Evolutionary conservation across 2,797 vertebrate species (phyloP), one percentile per base, ranked within the genome.

Genomic region (Crax fasciolata): DNA sequence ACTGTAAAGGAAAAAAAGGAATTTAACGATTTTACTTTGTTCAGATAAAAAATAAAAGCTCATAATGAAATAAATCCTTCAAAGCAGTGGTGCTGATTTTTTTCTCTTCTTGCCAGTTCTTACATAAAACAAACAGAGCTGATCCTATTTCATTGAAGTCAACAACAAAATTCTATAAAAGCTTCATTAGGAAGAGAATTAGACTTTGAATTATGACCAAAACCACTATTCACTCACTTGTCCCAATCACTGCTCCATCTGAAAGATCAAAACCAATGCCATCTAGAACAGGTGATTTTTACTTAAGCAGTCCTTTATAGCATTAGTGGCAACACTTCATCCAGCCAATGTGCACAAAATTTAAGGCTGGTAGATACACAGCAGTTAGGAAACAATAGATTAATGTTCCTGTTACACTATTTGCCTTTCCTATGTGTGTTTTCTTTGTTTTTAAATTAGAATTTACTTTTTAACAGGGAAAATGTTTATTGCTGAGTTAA

Each of bases 11-110:
- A 12, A 91, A 77, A 12, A 92, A 80, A 90, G 58, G 25, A 0
- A 73, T 78, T 91, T 71, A 79, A 51, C 88, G 10, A 89, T 87
- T 75, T 70, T 44, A 62, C 30, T 63, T 21, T 77, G 55, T 77
- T 38, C 27, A 86, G 54, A 58, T 70, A 2, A 80, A 80, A 80
- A 97, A 84, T 39, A 87, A 94, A 87, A 39, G 13, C 23, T 77
- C 61, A 5, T 59, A 54, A 54, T 32, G 4, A 90, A 90, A 89
- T 58, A 88, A 90, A 91, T 86, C 38, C 57, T 71, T 91, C 76
- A 75, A 48, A 70, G 1, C 16, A 17, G 3, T 59, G 52, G 66
- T 20, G 13, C 3, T 23, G 55, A 52, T 46, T 94, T 72, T 70
- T 89, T 84, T 81, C 71, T 51, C 52, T 79, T 71, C 28, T 84